Evolutionary conservation across 2,797 vertebrate genomes (phyloP).

Genomic region (Rousettus madagascariensis): DNA sequence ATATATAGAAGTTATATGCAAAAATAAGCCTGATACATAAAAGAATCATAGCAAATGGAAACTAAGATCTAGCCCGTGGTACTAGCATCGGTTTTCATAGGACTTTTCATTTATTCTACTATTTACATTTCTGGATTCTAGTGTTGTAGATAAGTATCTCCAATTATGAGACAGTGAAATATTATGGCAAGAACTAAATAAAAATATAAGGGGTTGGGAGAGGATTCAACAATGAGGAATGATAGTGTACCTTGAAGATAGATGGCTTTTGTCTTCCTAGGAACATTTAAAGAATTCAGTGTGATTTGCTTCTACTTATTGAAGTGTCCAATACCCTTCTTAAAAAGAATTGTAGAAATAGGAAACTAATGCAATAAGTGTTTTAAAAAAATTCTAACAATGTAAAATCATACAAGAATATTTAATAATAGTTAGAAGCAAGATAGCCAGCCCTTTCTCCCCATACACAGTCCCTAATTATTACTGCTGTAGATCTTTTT

Average conservation of each 20-base stretch:
- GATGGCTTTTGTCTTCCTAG: not conserved
- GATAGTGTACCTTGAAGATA: not conserved
- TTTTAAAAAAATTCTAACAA: not conserved
- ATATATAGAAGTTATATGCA: not conserved
- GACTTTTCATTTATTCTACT: not conserved
- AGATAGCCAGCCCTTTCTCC: not conserved
- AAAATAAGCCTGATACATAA: not conserved
- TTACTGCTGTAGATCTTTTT: not conserved
- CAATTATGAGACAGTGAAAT: conserved; percentile 18
- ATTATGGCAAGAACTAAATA: not conserved
- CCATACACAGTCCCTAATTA: not conserved
- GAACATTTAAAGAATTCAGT: not conserved
- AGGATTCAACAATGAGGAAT: not conserved
- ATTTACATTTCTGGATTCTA: not conserved
- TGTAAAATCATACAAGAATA: not conserved
- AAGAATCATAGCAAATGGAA: not conserved
- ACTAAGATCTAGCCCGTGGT: not conserved
- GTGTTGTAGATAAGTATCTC: not conserved
- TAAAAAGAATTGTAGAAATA: not conserved
- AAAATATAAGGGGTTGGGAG: not conserved
- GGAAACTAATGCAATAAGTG: not conserved
- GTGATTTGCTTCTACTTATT: not conserved
- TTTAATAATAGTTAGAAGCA: not conserved
- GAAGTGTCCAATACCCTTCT: not conserved
- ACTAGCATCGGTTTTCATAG: not conserved